Base-by-base conservation (phyloP, 35 echinoderm and acorn worm genomes). In the Anneissia japonica region DNA sequence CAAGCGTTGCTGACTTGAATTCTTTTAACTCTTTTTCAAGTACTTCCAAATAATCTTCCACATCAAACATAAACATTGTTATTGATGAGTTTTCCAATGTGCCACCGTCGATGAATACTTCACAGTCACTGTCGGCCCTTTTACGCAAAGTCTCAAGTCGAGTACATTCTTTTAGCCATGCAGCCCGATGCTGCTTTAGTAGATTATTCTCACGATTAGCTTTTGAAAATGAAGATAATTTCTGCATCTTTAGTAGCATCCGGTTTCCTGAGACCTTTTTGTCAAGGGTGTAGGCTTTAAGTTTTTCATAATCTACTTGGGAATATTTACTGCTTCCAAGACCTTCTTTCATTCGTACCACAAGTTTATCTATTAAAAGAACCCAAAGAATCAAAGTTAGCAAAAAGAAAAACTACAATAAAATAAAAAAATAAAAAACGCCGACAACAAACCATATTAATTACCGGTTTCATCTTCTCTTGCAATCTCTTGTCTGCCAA, bases 21-120 rank as follows among this genome's bases (percentile, higher is more conserved):
- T 91, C 84, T 74, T 94, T 81, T 35, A 75, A 76, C 34, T 94
- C 82, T 28, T 77, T 83, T 0, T 74, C 56, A 4, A 87, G 26
- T 34, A 92, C 75, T 19, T 94, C 39, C 31, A 83, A 37, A 31
- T 89, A 89, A 37, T 98, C 95, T 55, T 98, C 92, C 17, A 84
- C 88, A 32, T 91, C 92, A 37, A 98, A 82, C 95, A 98, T 98
- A 46, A 98, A 98, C 91, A 93, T 91, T 16, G 91, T 82, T 19
- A 98, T 90, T 40, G 78, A 74, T 0, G 92, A 94, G 19, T 77
- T 73, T 80, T 98, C 95, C 12, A 92, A 89, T 17, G 87, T 84
- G 21, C 86, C 82, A 39, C 83, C 40, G 14, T 91, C 88, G 39
- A 98, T 88, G 32, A 83, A 51, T 31, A 75, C 32, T 30, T 83